Percentiles rank a stretch among this genome's conserved stretches.
These are phyloP conservation scores for Protodeltote pygarga DNA, from an alignment of 2,888 invertebrate genomes.

Conservation along the genomic window DNA sequence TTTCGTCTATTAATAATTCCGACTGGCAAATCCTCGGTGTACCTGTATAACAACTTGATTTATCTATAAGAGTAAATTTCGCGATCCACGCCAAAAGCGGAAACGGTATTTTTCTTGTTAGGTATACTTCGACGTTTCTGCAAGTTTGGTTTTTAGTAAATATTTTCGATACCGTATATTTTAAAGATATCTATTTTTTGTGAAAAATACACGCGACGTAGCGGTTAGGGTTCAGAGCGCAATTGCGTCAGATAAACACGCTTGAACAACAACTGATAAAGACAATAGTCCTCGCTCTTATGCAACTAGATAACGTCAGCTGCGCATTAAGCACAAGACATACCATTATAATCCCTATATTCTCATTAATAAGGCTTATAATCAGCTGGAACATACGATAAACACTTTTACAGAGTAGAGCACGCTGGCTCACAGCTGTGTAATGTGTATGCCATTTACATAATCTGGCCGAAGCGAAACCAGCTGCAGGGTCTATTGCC, in stretches of 20 bases:
- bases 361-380: conserved; percentile 46
- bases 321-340: conserved; percentile 64
- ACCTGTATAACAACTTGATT: conserved; percentile 31
- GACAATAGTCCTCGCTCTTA: conserved; percentile 76
- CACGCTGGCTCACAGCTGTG: conserved; percentile 69
- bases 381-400: conserved; percentile 41
- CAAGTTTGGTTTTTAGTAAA: conserved; percentile 18
- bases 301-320: conserved; percentile 75
- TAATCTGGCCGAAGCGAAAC: conserved; percentile 65
- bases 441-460: conserved; percentile 75
- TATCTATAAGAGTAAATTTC: conserved; percentile 17
- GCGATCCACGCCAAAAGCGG: conserved; percentile 4
- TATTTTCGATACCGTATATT: conserved; percentile 19
- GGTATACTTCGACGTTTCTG: conserved; percentile 2
- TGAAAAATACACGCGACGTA: conserved; percentile 26
- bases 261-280: conserved; percentile 68
- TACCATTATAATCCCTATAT: conserved; percentile 51
- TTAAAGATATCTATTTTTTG: conserved; percentile 11
- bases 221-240: conserved; percentile 46
- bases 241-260: conserved; percentile 63
- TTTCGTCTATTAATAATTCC: conserved; percentile 30
- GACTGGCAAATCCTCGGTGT: conserved; percentile 27
- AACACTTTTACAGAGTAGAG: conserved; percentile 52
- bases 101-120: conserved; percentile 17
- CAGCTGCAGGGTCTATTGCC: conserved; percentile 47